These are phyloP conservation scores for Caenorhabditis tropicalis DNA, from an alignment of 1,140 invertebrate genomes.

Conservation along the genomic window DNA sequence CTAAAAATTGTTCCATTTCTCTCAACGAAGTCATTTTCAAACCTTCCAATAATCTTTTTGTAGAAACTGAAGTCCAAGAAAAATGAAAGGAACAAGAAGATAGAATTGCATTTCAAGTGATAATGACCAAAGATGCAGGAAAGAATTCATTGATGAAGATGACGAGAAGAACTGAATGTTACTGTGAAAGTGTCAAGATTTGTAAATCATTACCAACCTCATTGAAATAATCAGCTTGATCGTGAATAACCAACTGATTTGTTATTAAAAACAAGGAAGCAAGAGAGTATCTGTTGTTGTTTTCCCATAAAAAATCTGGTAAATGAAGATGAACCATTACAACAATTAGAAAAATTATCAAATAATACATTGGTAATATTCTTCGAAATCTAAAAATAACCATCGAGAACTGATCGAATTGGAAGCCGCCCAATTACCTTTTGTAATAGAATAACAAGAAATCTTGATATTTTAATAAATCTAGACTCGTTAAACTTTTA, in stretches of 20 bases:
- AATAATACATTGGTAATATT: constrained; percentile 15
- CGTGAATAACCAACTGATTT: constrained; percentile 14
- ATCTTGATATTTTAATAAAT: neutral
- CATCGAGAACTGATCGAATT: neutral
- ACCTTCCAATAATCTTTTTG: neutral
- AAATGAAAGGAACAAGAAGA: constrained; percentile 1
- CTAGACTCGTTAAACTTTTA: neutral
- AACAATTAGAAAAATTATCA: neutral
- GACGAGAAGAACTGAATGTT: neutral
- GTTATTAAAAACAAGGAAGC: neutral
- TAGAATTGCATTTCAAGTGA: constrained; percentile 20
- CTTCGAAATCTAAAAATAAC: neutral
- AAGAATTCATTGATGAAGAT: neutral
- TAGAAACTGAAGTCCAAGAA: neutral
- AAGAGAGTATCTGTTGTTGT: neutral
- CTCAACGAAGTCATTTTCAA: neutral
- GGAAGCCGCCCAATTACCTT: neutral
- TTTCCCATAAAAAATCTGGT: neutral
- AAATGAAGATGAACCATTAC: neutral
- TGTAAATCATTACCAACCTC: neutral
- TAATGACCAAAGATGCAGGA: constrained; percentile 15
- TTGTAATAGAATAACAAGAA: constrained; percentile 7
- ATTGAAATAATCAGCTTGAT: neutral
- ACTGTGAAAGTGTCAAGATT: neutral
- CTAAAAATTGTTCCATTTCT: neutral